Evolutionary conservation across 2,888 invertebrate species (phyloP).

Genomic region (Torymus tubicola): DNA sequence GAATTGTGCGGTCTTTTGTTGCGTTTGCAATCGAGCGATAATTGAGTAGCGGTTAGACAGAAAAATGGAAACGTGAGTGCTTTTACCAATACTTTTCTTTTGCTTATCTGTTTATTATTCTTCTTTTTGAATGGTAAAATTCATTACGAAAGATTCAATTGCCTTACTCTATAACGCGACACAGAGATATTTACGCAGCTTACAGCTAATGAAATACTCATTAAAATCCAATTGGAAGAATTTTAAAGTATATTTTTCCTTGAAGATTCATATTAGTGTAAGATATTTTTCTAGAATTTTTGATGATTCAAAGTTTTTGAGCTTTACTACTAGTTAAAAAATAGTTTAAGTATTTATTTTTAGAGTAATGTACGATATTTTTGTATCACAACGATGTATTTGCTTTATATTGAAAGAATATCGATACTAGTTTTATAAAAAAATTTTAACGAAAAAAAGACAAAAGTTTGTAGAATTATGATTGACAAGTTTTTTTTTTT

Average conservation of each 20-base stretch:
- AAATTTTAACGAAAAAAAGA: too few relatives aligned
- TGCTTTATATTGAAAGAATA: too few relatives aligned
- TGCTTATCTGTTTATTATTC: background rate
- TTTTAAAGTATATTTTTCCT: background rate
- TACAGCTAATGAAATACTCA: constrained; percentile 10
- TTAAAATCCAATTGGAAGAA: background rate
- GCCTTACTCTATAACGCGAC: background rate
- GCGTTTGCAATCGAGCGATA: constrained; percentile 8
- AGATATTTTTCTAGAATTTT: too few relatives aligned
- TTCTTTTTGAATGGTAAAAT: background rate
- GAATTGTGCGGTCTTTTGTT: constrained; percentile 15
- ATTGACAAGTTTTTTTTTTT: too few relatives aligned
- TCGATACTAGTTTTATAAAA: too few relatives aligned
- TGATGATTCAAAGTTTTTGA: too few relatives aligned
- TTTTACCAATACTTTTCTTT: constrained; percentile 13
- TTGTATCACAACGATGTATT: too few relatives aligned
- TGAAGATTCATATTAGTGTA: too few relatives aligned
- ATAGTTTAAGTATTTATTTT: too few relatives aligned
- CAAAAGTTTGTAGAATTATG: too few relatives aligned
- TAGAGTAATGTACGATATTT: too few relatives aligned
- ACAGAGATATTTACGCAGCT: background rate
- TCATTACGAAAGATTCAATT: background rate
- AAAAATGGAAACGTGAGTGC: constrained; percentile 9
- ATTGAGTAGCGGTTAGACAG: constrained; percentile 8
- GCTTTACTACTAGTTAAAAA: too few relatives aligned